These are phyloP conservation scores for Galeopterus variegatus DNA, from an alignment of 2,113 vertebrate species.

Conservation along the genomic window DNA sequence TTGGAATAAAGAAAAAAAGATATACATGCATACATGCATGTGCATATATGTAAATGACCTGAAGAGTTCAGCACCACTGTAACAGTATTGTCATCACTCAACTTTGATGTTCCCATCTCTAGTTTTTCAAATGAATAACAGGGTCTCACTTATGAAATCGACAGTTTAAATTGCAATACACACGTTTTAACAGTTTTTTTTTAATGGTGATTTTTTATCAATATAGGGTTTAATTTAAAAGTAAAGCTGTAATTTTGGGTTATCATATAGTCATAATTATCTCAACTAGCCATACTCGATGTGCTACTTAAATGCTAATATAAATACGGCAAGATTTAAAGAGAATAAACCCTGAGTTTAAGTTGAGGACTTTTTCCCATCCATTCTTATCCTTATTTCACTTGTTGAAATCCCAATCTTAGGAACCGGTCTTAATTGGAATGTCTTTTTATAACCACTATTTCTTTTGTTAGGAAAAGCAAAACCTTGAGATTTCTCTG, in stretches of 20 bases:
- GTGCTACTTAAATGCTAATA: background rate
- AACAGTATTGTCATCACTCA: background rate
- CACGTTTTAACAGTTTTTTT: background rate
- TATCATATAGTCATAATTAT: background rate
- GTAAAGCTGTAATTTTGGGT: background rate
- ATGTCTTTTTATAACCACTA: slow-evolving; percentile 1
- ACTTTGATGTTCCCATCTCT: background rate
- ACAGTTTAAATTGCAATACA: background rate
- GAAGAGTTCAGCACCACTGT: background rate
- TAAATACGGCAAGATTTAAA: background rate
- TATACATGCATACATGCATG: rapidly evolving
- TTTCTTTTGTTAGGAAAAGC: slow-evolving; percentile 36
- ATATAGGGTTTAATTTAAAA: background rate
- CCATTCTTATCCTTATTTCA: background rate
- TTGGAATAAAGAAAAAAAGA: background rate
- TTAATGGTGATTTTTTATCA: slow-evolving; percentile 2
- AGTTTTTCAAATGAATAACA: background rate
- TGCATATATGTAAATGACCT: background rate
- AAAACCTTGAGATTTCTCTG: background rate
- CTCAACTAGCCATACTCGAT: background rate
- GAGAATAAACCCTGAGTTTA: background rate
- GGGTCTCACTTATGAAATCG: background rate
- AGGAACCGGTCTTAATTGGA: background rate
- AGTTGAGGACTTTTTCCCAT: background rate
- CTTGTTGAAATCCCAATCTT: background rate